Evolutionary conservation across 2,113 vertebrate species (phyloP), one percentile per base, ranked within the genome.

Genomic region (Bos indicus): DNA sequence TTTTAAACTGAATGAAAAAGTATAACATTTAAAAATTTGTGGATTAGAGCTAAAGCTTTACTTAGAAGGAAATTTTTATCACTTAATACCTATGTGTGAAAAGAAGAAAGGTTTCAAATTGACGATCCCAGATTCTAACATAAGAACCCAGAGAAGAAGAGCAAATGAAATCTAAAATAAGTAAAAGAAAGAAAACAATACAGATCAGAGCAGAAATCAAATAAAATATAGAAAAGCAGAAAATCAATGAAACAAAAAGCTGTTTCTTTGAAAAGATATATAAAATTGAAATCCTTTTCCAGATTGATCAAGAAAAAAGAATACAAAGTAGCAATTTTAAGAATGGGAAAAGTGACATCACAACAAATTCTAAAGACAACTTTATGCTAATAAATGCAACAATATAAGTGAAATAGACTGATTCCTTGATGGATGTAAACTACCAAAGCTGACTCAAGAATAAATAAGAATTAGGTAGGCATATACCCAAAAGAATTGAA

Each of bases 291-390:
- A 88, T 91, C 14, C 59, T 21, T 91, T 25, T 82, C 25, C 51
- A 91, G 48, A 93, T 23, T 94, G 15, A 64, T 78, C 19, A 97
- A 74, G 62, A 78, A 88, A 90, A 90, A 93, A 83, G 21, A 89
- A 81, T 28, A 46, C 30, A 87, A 60, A 88, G 48, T 46, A 57
- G 9, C 54, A 87, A 40, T 60, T 74, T 87, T 8, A 84, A 77
- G 54, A 83, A 64, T 84, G 51, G 88, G n/a, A 89, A 84, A 85
- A 59, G 52, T 89, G 60, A 48, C 48, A 84, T 83, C 62, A 83
- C 62, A 83, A 91, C 19, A 94, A 62, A 96, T 54, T 91, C 64
- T 59, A 88, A 92, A 96, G 78, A 89, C 67, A 97, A 67, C 40
- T 71, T 80, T 51, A 40, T 90, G 43, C n/a, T 36, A 71, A 17